Conservation (phyloP, 2,113 vertebrate species). For the Lophius piscatorius region DNA sequence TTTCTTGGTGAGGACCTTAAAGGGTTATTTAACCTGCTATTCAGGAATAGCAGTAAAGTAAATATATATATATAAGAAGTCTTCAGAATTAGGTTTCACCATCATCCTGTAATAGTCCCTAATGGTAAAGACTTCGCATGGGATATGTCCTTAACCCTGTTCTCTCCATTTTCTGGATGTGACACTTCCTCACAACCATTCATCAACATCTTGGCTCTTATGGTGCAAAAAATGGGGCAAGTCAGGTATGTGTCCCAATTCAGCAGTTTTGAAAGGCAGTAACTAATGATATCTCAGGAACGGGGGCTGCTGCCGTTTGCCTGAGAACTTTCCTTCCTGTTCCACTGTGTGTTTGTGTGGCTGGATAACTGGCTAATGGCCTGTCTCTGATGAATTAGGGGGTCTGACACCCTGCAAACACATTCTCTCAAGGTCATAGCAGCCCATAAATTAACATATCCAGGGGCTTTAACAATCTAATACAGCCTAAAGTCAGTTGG, state of each 20-base stretch:
- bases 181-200: constrained; percentile 74
- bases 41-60: too few relatives aligned
- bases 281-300: constrained; percentile 77
- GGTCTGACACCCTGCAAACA: constrained; percentile 75
- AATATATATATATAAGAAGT: constrained; percentile 12
- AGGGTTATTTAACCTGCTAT: too few relatives aligned
- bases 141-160: constrained; percentile 75
- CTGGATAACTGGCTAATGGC: constrained; percentile 80
- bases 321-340: constrained; percentile 71
- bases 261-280: constrained; percentile 81
- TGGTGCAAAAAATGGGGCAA: constrained; percentile 79
- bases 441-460: constrained; percentile 76
- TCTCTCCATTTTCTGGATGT: constrained; percentile 58
- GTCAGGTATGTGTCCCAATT: constrained; percentile 82
- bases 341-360: constrained; percentile 72
- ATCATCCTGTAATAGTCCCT: constrained; percentile 7
- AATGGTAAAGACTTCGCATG: constrained; percentile 31
- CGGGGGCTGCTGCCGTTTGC: constrained; percentile 66
- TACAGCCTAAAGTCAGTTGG: constrained; percentile 60
- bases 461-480: constrained; percentile 67
- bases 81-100: constrained; percentile 2
- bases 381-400: constrained; percentile 82
- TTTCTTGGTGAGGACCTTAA: too few relatives aligned
- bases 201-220: constrained; percentile 77
- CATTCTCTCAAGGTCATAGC: constrained; percentile 78